phyloP scores from a whole-genome alignment of 92 coral and sea anemone genomes.

The Chrysogorgia sp. region DNA sequence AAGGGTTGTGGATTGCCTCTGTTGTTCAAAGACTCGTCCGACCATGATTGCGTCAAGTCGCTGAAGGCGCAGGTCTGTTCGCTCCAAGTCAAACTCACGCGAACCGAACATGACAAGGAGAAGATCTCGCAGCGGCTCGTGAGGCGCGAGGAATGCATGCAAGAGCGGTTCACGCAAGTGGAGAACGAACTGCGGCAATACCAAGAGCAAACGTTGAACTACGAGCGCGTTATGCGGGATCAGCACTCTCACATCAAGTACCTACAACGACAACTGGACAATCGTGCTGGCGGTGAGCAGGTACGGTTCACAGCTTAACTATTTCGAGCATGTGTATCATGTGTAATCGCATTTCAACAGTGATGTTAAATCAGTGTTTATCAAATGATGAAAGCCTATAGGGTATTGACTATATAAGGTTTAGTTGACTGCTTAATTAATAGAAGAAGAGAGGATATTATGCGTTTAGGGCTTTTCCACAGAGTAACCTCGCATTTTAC shows the following conservation, averaged over 20 bases:
- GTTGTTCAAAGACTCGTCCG: slow-evolving; percentile 69
- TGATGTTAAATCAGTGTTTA: no score
- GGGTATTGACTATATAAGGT: no score
- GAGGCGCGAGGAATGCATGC: slow-evolving; percentile 86
- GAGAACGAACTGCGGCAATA: slow-evolving; percentile 91
- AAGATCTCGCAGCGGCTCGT: slow-evolving; percentile 79
- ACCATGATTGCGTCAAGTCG: slow-evolving; percentile 92
- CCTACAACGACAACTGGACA: slow-evolving; percentile 77
- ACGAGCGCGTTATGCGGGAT: slow-evolving; percentile 87
- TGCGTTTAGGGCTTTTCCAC: no score
- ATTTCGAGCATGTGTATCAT: neutral
- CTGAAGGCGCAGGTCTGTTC: slow-evolving; percentile 91
- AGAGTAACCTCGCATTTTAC: no score
- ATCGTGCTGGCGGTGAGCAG: slow-evolving; percentile 79
- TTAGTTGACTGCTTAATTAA: no score
- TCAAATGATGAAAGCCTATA: no score
- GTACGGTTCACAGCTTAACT: slow-evolving; percentile 39
- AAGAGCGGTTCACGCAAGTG: slow-evolving; percentile 89
- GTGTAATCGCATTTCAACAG: no score
- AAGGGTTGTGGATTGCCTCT: slow-evolving; percentile 97
- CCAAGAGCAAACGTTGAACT: slow-evolving; percentile 92
- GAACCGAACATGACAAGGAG: slow-evolving; percentile 92
- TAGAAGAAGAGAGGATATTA: no score
- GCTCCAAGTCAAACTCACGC: slow-evolving; percentile 87
- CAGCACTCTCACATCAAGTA: slow-evolving; percentile 90